phyloP scores from a whole-genome alignment of 2,888 invertebrate species.

The Drosophila macrospina region DNA sequence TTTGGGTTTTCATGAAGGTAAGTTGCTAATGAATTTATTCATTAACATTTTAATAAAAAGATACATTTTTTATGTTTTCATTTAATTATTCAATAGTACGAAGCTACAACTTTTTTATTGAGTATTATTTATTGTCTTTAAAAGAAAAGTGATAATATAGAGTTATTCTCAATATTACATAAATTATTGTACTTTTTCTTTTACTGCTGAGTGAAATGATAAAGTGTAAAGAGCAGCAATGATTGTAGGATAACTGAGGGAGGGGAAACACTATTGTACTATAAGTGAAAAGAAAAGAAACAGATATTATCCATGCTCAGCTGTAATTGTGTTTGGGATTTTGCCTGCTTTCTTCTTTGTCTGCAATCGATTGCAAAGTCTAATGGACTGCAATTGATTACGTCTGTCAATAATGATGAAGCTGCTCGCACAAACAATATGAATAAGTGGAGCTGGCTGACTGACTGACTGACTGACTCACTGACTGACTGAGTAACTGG shows the following conservation, averaged over 20 bases:
- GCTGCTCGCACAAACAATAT: constrained; percentile 55
- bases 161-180: background rate
- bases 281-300: constrained; percentile 3
- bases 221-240: constrained; percentile 2
- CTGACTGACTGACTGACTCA: constrained; percentile 33
- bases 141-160: background rate
- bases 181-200: constrained; percentile 6
- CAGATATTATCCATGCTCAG: constrained; percentile 24
- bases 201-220: background rate
- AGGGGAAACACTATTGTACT: background rate
- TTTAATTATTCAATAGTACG: no score
- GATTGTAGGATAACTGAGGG: background rate
- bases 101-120: no score
- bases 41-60: no score
- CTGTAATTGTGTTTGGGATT: constrained; percentile 22
- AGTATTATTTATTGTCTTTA: background rate
- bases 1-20: background rate
- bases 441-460: constrained; percentile 52
- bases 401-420: constrained; percentile 71
- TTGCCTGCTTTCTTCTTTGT: constrained; percentile 33
- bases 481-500: background rate
- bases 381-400: constrained; percentile 84
- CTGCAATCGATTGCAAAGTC: constrained; percentile 67
- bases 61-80: no score
- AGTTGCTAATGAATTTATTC: background rate